Conservation (phyloP, 2,797 vertebrate species). For the Arvicola amphibius region DNA sequence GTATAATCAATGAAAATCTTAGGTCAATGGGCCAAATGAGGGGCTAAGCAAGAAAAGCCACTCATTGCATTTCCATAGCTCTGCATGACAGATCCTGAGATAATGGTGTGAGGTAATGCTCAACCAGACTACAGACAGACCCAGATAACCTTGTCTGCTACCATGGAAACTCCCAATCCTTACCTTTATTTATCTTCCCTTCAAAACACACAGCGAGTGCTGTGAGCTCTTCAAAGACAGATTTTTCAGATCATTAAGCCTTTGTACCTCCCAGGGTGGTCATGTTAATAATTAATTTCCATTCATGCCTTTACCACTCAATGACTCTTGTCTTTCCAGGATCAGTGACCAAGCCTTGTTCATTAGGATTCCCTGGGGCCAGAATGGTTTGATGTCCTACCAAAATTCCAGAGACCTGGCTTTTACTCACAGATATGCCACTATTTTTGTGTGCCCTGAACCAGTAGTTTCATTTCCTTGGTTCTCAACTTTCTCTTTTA, state of each 20-base stretch:
- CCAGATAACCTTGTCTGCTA: neutral
- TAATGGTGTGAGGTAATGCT: neutral
- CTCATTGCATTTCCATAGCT: neutral
- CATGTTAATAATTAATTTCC: neutral
- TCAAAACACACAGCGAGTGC: neutral
- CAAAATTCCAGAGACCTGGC: conserved; percentile 24
- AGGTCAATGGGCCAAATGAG: neutral
- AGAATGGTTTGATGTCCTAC: neutral
- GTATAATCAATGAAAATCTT: neutral
- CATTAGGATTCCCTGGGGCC: neutral
- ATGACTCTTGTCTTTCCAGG: neutral
- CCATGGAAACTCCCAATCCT: neutral
- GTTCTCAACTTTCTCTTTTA: neutral
- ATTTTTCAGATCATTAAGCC: neutral
- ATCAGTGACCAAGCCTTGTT: neutral
- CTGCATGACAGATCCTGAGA: neutral
- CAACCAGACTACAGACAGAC: neutral
- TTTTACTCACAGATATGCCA: neutral
- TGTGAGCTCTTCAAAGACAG: neutral
- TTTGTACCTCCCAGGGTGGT: neutral
- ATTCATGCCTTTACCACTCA: neutral
- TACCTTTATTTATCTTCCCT: neutral
- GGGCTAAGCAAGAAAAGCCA: neutral
- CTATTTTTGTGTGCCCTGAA: neutral
- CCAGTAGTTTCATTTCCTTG: neutral